phyloP scores from a whole-genome alignment of 2,797 vertebrate species.

The Mionectes olivaceus region DNA sequence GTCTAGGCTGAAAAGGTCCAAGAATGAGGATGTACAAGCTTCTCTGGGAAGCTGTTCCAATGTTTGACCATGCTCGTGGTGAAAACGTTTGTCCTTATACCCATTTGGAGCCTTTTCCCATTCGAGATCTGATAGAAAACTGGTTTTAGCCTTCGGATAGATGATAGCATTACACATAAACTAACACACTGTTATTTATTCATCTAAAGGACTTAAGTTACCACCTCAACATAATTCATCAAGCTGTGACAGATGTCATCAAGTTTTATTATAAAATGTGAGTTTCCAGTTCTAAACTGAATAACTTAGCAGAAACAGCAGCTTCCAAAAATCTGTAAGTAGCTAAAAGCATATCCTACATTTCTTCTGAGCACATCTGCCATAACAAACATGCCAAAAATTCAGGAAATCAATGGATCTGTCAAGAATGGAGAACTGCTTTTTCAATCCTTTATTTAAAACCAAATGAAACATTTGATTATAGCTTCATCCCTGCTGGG shows the following conservation, averaged over 20 bases:
- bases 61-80: rapidly evolving
- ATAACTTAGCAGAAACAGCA: constrained; percentile 68
- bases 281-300: constrained; percentile 48
- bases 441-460: constrained; percentile 49
- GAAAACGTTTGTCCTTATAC: background rate
- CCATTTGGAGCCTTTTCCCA: background rate
- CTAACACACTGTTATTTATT: background rate
- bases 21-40: background rate
- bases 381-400: constrained; percentile 55
- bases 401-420: constrained; percentile 44
- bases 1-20: background rate
- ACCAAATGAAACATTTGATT: constrained; percentile 9
- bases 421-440: constrained; percentile 27
- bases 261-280: constrained; percentile 43
- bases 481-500: background rate
- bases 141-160: background rate
- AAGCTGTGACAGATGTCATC: constrained; percentile 59
- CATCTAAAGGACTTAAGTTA: background rate
- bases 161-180: background rate
- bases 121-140: background rate
- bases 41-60: background rate
- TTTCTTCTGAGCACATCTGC: constrained; percentile 62
- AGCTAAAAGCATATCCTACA: constrained; percentile 32
- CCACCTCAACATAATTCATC: constrained; percentile 24
- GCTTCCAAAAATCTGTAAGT: constrained; percentile 66